Base-by-base conservation (phyloP, 2,888 invertebrate genomes). In the Ophioninae sp. region DNA sequence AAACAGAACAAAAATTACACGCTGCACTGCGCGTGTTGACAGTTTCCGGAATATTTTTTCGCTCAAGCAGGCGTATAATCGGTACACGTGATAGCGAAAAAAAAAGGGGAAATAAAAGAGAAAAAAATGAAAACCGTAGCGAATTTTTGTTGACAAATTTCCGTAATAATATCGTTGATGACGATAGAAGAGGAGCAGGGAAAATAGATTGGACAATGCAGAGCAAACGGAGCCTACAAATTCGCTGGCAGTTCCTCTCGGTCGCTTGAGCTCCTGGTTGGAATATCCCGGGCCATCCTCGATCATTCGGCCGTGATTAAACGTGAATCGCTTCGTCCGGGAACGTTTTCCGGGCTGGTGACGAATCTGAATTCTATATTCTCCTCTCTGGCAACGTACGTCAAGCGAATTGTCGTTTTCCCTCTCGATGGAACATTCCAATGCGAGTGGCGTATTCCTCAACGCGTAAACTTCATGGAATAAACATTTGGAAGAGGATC, bases 281-380 rank as follows among this genome's bases (percentile, higher is more conserved):
- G 39, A 74, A 84, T 44, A 78, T 59, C 61, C 71, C 75, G 44
- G 69, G 59, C 65, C 77, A 81, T 56, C 73, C 76, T 51, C 30
- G 67, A 39, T 65, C 71, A 39, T 51, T 65, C 30, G 69, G 71
- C 68, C 79, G 84, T 75, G 77, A 86, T 87, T 87, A 84, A 87
- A 87, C 85, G 80, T 80, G 76, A 87, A 85, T 84, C 56, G 20
- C 77, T 75, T 78, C 79, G 65, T 41, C 67, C 69, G 71, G 37
- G 68, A 63, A 76, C 75, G 84, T 86, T 84, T 84, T 86, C 80
- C 82, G 77, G 79, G 56, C 67, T 67, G 86, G 79, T 83, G 81
- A 84, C 78, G 64, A 58, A 65, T 37, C 30, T 75, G 67, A 68
- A 68, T 75, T 64, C 72, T 63, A 44, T 68, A 17, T 76, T 44